Base-by-base conservation (phyloP, 2,797 vertebrate genomes). In the Ceyx erithaca region DNA sequence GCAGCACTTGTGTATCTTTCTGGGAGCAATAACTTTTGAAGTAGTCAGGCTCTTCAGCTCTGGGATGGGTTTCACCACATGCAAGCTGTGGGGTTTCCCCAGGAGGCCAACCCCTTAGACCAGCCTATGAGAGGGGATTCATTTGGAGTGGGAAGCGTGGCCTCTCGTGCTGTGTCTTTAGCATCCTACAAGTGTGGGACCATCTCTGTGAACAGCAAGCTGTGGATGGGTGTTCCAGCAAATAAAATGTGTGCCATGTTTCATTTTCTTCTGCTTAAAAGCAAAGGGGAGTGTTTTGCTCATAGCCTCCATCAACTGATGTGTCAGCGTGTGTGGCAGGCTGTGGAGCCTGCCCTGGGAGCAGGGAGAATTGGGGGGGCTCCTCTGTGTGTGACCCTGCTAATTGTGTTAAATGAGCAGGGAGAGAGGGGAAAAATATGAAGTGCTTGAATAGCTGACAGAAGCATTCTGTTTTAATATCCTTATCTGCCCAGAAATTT, bases 351-450 rank as follows among this genome's bases (percentile, higher is more conserved):
- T 20, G 2, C 63, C 19, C 28, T 5, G 11, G 26, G 80, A 57
- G 20, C 0, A 0, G n/a, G 35, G n/a, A 58, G 21, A 2, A 17
- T 13, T 37, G 1, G 9, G 5, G 25, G 13, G 10, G 6, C 14
- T 87, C 5, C 78, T 59, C 49, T n/a, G 2, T 0, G 0, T 41
- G 25, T 54, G 58, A 62, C 33, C 20, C 52, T 52, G 23, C 16
- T 71, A 70, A 62, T 58, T 45, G 22, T 75, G 51, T 68, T 77
- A 77, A 82, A 82, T 31, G 48, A 67, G 30, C 19, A 28, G 7
- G n/a, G 18, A 67, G 4, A 21, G 14, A 63, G 49, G 49, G 49
- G 51, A 59, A 49, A 66, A 72, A 62, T 31, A 30, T 3, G 19
- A 68, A 41, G 21, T 55, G 14, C 41, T 54, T 62, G 26, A 90